A percentile compares a stretch with the other conserved stretches of the same genome.
Conservation (phyloP, 2,888 invertebrate genomes). For the Myopa tessellatipennis region DNA sequence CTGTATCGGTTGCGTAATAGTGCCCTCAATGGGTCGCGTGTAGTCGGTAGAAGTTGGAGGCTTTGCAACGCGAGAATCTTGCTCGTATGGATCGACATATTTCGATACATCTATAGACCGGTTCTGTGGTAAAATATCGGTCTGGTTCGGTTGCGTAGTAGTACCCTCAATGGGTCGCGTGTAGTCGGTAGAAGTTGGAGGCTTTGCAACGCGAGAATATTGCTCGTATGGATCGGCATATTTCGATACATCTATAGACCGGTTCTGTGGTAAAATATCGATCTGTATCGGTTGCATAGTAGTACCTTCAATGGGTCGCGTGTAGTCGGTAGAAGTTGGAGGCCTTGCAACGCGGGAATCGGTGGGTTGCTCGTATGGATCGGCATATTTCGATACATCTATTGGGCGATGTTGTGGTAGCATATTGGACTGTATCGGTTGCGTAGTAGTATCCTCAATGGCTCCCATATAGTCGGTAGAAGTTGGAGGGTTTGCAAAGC, state of each 20-base stretch:
- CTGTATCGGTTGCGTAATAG: background rate
- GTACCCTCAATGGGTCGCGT: too few relatives aligned
- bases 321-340: conserved; percentile 6
- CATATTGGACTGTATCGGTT: conserved; percentile 40
- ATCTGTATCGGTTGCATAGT: conserved; percentile 25
- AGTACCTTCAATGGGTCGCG: too few relatives aligned
- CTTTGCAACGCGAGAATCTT: conserved; percentile 59
- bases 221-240: conserved; percentile 47
- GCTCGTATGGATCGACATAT: conserved; percentile 47
- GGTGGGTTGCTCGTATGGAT: conserved; percentile 4
- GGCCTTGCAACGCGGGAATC: conserved; percentile 42
- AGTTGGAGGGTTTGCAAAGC: too few relatives aligned
- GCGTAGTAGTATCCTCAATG: too few relatives aligned
- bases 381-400: conserved; percentile 59
- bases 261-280: conserved; percentile 58
- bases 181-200: background rate
- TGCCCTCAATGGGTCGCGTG: background rate
- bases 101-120: conserved; percentile 62
- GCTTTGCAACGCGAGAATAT: conserved; percentile 42
- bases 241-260: conserved; percentile 62
- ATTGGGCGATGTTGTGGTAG: conserved; percentile 63
- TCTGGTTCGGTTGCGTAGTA: conserved; percentile 11
- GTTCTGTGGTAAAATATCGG: conserved; percentile 58
- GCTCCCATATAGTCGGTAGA: background rate
- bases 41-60: conserved; percentile 55